Percentiles rank a stretch among this genome's conserved stretches.
phyloP scores from a whole-genome alignment of 35 echinoderm and acorn worm genomes.

The Chiridota heheva region DNA sequence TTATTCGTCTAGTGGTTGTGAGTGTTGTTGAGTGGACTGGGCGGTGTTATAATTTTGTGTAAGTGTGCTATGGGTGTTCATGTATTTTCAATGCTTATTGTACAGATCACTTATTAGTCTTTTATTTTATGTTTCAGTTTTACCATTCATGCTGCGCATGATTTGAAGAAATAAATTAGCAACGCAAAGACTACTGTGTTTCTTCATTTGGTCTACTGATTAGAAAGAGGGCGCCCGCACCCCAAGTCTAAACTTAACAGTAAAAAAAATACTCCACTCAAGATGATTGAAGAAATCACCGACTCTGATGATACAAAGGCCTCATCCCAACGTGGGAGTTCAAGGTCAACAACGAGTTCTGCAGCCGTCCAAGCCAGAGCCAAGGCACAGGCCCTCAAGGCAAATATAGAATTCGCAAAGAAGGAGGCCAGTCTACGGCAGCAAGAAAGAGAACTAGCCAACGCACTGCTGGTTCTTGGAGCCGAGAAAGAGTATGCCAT shows the following conservation, averaged over 20 bases:
- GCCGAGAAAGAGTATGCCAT: slow-evolving; percentile 4
- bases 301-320: not conserved
- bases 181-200: not conserved
- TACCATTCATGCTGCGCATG: not conserved
- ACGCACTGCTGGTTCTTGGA: not conserved
- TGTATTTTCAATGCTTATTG: no score
- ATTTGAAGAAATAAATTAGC: not conserved
- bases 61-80: no score
- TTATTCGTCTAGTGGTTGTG: no score
- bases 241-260: not conserved
- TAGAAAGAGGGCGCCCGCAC: not conserved
- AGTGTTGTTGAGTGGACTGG: no score
- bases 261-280: not conserved
- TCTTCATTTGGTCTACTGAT: not conserved
- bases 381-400: not conserved
- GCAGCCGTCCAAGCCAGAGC: not conserved
- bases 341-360: not conserved
- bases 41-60: no score
- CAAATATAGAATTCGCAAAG: not conserved
- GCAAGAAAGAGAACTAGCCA: not conserved
- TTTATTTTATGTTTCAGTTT: no score
- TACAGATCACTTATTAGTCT: no score
- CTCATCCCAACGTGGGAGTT: not conserved
- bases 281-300: no score
- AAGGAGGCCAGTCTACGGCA: not conserved